Conservation (phyloP, 2,888 invertebrate species). For the Eretmocerus hayati region DNA sequence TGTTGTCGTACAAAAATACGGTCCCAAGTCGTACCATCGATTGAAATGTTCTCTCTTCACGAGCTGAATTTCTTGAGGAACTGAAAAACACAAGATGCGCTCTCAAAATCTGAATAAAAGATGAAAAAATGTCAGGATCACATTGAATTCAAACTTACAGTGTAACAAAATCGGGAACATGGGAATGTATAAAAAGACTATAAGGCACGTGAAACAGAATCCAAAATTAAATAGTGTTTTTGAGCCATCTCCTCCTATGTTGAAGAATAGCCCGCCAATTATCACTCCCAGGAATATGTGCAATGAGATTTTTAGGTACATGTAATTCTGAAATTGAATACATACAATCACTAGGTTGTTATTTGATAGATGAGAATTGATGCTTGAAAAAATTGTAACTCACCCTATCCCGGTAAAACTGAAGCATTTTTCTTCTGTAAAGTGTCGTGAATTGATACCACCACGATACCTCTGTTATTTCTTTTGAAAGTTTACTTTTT, state of each 20-base stretch:
- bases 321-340: conserved; percentile 54
- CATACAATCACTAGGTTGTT: too few species aligned
- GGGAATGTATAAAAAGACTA: conserved; percentile 73
- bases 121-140: background rate
- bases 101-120: too few species aligned
- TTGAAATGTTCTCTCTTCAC: conserved; percentile 79
- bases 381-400: conserved; percentile 18
- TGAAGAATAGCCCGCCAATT: conserved; percentile 63
- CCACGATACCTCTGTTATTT: conserved; percentile 54
- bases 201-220: conserved; percentile 72
- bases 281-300: conserved; percentile 63
- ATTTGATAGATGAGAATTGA: too few species aligned
- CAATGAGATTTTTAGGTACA: conserved; percentile 62
- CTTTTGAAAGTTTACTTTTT: conserved; percentile 47
- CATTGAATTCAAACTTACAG: conserved; percentile 59
- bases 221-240: conserved; percentile 80
- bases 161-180: conserved; percentile 74
- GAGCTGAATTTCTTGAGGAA: conserved; percentile 70
- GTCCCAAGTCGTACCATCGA: conserved; percentile 73
- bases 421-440: conserved; percentile 63
- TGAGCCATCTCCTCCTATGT: conserved; percentile 73
- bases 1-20: conserved; percentile 70
- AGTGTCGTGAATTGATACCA: conserved; percentile 64
- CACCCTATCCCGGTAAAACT: conserved; percentile 70
- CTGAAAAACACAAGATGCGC: conserved; percentile 51